Evolutionary conservation across 92 coral and sea anemone species (phyloP).

Genomic region (Muricea muricata): DNA sequence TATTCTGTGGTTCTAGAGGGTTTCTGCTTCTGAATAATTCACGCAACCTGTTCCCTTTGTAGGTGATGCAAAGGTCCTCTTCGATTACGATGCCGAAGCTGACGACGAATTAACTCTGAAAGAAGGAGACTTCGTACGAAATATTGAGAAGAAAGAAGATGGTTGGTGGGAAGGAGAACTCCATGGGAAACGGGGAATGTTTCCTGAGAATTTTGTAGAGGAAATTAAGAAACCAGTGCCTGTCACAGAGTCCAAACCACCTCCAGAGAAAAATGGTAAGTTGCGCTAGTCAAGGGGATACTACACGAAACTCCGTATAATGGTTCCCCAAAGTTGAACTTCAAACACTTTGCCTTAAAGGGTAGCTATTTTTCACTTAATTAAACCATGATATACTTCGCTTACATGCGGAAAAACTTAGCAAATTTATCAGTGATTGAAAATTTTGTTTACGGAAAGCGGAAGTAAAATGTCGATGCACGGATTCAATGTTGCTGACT

Average conservation of each 20-base stretch:
- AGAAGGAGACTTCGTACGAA: conserved; percentile 77
- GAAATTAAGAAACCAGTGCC: conserved; percentile 44
- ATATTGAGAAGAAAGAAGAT: conserved; percentile 65
- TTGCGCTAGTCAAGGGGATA: neutral
- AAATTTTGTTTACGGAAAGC: neutral
- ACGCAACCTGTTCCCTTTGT: neutral
- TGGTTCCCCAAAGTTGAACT: neutral
- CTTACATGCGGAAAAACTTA: neutral
- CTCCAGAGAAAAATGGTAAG: conserved; percentile 38
- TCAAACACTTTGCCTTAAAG: neutral
- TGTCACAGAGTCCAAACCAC: conserved; percentile 27
- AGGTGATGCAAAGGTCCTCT: conserved; percentile 80
- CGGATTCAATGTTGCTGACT: neutral
- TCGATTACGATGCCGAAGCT: conserved; percentile 78
- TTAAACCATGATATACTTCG: neutral
- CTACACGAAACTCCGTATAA: neutral
- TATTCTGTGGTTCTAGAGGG: neutral
- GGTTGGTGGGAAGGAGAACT: conserved; percentile 96
- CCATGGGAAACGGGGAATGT: conserved; percentile 82
- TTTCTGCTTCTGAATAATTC: conserved; percentile 5
- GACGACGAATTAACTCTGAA: conserved; percentile 74
- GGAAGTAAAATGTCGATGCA: neutral
- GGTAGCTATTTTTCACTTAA: neutral
- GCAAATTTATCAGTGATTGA: neutral
- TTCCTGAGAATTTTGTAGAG: conserved; percentile 90